Conservation (phyloP, 2,797 vertebrate species). For the Mycteria americana region DNA sequence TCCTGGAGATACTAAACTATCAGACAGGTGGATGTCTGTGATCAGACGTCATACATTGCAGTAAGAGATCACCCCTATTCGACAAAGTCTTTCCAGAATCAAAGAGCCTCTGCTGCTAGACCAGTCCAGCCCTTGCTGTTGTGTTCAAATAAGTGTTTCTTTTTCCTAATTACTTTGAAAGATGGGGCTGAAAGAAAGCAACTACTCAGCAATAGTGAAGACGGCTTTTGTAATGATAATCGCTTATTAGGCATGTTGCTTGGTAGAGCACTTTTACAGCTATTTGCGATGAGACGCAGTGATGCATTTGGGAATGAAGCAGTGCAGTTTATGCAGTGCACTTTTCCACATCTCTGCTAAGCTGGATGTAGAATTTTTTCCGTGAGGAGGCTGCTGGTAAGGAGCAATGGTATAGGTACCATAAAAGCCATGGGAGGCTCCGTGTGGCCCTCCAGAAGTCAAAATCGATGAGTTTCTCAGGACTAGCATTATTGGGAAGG, state of each 20-base stretch:
- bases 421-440: background rate
- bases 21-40: background rate
- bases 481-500: background rate
- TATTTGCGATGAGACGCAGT: background rate
- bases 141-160: background rate
- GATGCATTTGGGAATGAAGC: background rate
- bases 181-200: background rate
- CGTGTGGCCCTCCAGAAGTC: background rate
- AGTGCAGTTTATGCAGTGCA: background rate
- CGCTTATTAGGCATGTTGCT: background rate
- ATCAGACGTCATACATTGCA: background rate
- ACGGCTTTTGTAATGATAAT: background rate
- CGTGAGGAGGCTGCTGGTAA: background rate
- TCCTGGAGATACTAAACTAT: background rate
- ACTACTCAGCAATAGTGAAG: background rate
- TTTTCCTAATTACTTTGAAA: background rate
- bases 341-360: background rate
- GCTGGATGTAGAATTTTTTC: background rate
- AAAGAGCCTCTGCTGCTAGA: background rate
- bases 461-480: background rate
- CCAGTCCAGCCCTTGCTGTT: background rate
- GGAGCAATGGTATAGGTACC: background rate
- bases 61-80: background rate
- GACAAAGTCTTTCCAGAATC: background rate
- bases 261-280: background rate